These are phyloP conservation scores for Galeruca laticollis DNA, from an alignment of 2,888 invertebrate species.

Conservation along the genomic window DNA sequence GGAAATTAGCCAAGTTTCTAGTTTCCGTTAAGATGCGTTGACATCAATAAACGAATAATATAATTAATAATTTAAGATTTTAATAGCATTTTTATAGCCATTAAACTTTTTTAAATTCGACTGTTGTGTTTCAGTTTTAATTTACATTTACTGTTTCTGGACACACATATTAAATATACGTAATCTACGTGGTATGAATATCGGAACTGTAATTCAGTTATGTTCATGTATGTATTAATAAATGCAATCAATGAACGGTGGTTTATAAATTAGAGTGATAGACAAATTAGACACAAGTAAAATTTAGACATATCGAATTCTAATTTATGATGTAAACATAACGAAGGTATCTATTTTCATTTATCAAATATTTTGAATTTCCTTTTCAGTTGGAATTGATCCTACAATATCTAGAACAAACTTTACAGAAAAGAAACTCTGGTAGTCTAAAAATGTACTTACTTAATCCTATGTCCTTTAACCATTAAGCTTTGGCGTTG, in stretches of 20 bases:
- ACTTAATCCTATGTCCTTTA: too few species aligned
- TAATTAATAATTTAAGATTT: not conserved
- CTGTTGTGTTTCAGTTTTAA: not conserved
- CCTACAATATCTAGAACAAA: too few species aligned
- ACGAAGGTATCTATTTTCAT: too few species aligned
- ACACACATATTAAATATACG: conserved; percentile 6
- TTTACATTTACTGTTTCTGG: conserved; percentile 1
- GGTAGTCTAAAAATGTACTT: too few species aligned
- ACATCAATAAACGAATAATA: not conserved
- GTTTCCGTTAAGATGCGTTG: not conserved
- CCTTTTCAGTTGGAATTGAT: too few species aligned
- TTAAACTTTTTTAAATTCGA: conserved; percentile 2
- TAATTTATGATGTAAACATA: too few species aligned
- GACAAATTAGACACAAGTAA: too few species aligned
- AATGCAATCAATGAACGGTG: conserved; percentile 8
- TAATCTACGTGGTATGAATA: not conserved
- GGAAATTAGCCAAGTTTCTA: too few species aligned
- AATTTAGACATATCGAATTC: not conserved
- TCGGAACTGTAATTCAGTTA: not conserved
- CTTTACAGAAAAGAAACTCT: too few species aligned
- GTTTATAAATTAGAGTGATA: not conserved
- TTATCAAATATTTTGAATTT: too few species aligned
- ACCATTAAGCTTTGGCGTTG: too few species aligned
- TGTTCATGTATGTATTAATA: conserved; percentile 1
- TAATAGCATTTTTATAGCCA: not conserved